Base-by-base conservation (phyloP, 2,888 invertebrate species). In the Dolichomitus sp. region DNA sequence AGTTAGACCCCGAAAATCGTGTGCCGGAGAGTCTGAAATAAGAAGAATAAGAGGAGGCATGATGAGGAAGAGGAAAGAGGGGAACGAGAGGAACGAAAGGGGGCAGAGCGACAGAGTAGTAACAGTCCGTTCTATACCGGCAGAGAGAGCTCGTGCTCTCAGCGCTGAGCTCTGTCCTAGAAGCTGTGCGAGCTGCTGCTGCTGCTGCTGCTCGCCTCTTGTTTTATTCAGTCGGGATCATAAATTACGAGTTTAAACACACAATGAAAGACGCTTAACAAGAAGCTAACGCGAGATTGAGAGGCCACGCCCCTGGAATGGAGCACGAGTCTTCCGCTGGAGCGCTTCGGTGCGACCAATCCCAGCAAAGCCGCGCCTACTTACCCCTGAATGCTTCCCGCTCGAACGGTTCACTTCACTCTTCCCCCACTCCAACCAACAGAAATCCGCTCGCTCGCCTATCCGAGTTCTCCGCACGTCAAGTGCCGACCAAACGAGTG, bases 251-350 rank as follows among this genome's bases (percentile, higher is more conserved):
- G 93, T 93, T 93, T 93, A 93, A 93, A 93, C 93, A 93, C 93
- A 93, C 93, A 93, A 93, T 93, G 93, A 93, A 93, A 93, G 93
- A 93, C 93, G 93, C 93, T 93, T 93, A 93, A 93, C 93, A 93
- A 93, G 93, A 93, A 93, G 93, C 92, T 93, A 93, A 93, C 93
- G 93, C 93, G 93, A 93, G 93, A 93, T 93, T 93, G 93, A 93
- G 92, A 92, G 92, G 93, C 92, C 89, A 90, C 93, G 93, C 93
- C 92, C 66, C 48, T 17, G 68, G 48, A 61, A 80, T 83, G 84
- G 77, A 84, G 82, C 76, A 70, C 68, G 66, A 78, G 77, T 80
- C 89, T 89, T 90, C 89, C 91, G 88, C 86, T 88, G 80, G 81
- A 87, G 87, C 85, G 84, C 76, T 73, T 54, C 75, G 23, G 19